Evolutionary conservation across 2,888 invertebrate species (phyloP).

Genomic region (Odontomyia ornata): DNA sequence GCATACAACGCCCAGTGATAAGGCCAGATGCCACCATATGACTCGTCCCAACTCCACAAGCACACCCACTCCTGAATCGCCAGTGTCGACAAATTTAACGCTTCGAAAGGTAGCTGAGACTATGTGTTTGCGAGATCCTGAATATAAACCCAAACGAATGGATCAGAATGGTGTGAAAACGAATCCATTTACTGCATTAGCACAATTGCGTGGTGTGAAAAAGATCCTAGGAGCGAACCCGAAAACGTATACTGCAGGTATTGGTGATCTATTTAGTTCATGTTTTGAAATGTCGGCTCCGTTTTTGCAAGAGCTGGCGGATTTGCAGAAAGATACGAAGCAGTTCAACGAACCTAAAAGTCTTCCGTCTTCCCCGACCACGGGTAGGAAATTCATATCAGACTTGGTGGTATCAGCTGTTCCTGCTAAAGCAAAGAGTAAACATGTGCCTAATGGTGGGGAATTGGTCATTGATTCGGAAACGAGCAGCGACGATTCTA

Average conservation of each 20-base stretch:
- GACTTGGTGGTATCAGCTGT: slow-evolving; percentile 43
- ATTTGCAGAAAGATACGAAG: slow-evolving; percentile 57
- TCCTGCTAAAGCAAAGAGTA: slow-evolving; percentile 37
- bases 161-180: slow-evolving; percentile 65
- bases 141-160: slow-evolving; percentile 73
- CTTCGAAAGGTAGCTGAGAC: slow-evolving; percentile 81
- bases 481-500: slow-evolving; percentile 58
- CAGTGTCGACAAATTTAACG: slow-evolving; percentile 65
- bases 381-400: slow-evolving; percentile 59
- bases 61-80: slow-evolving; percentile 59
- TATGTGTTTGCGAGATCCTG: slow-evolving; percentile 85
- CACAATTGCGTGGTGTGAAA: slow-evolving; percentile 81
- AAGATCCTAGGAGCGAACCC: slow-evolving; percentile 78
- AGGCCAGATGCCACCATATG: slow-evolving; percentile 76
- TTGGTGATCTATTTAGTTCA: slow-evolving; percentile 74
- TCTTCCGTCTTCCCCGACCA: slow-evolving; percentile 67
- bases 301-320: slow-evolving; percentile 64
- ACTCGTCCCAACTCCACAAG: slow-evolving; percentile 63
- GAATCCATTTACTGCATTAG: slow-evolving; percentile 79
- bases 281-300: slow-evolving; percentile 82
- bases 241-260: slow-evolving; percentile 64
- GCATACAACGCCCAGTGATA: slow-evolving; percentile 75
- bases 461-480: slow-evolving; percentile 62
- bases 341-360: slow-evolving; percentile 64
- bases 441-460: slow-evolving; percentile 54